Base-by-base conservation (phyloP, 2,797 vertebrate genomes). In the Ibycter americanus region DNA sequence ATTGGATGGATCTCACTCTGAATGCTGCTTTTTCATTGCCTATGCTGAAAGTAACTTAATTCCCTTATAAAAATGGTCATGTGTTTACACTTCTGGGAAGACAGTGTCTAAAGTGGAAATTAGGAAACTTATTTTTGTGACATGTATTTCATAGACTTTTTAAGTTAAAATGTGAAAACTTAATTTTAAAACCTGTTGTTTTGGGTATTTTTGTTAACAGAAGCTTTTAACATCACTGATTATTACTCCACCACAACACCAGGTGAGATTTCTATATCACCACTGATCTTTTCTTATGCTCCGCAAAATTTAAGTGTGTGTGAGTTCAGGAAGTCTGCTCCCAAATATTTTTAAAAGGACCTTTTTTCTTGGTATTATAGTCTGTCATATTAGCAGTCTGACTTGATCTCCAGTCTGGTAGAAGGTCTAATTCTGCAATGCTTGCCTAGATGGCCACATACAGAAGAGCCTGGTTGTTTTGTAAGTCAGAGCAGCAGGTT, bases 261-360 rank as follows among this genome's bases (percentile, higher is more conserved):
- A 96, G 94, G 96, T 97, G 96, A 17, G 92, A 81, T 54, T 90
- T 8, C 21, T 80, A 7, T 36, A 14, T 89, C 31, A 22, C 36
- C 8, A 27, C 31, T 58, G 49, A 22, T 42, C 40, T 15, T 12
- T 29, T 89, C 74, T n/a, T 76, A 15, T 56, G 25, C 12, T 55
- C 16, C 36, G 92, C 63, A 59, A 15, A 76, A 58, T 76, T 55
- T 56, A 55, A 56, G 11, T 59, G 16, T 36, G 1, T 67, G 8
- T 74, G 47, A 59, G 31, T 89, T 87, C 63, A 61, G 21, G 36
- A 84, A 80, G 14, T 85, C 34, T 87, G 5, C 36, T 87, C 19
- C 18, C 40, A 76, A 68, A 68, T 78, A 52, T 21, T 74, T 82
- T 76, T 56, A 52, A 32, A 20, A n/a, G 26, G 11, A 70, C 58